These are phyloP conservation scores for Diplodus sargus DNA, from an alignment of 2,797 vertebrate genomes.

Conservation along the genomic window DNA sequence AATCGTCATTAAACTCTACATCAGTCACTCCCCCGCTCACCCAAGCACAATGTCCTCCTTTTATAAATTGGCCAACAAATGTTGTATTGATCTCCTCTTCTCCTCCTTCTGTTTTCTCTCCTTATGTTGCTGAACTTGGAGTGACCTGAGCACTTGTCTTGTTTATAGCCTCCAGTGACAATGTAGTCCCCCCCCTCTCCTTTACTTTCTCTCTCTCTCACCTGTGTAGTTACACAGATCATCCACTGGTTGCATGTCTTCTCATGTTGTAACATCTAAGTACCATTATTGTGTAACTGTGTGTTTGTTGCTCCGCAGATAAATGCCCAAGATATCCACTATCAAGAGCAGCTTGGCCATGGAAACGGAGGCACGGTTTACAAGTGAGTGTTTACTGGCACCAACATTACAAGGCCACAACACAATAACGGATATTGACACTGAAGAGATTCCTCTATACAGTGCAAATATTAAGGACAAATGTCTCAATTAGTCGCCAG, in stretches of 20 bases:
- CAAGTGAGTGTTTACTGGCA: constrained; percentile 88
- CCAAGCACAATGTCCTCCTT: constrained; percentile 86
- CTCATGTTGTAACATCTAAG: constrained; percentile 36
- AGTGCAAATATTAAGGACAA: constrained; percentile 19
- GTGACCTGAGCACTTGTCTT: constrained; percentile 90
- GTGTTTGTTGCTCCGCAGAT: constrained; percentile 86
- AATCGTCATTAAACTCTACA: constrained; percentile 94
- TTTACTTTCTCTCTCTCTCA: constrained; percentile 73
- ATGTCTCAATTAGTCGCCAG: background rate
- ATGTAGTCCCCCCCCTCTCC: constrained; percentile 74
- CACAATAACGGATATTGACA: constrained; percentile 20
- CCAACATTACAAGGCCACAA: constrained; percentile 17
- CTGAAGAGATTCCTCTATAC: background rate
- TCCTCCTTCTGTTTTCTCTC: constrained; percentile 56
- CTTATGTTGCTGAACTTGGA: constrained; percentile 91
- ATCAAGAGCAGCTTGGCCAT: constrained; percentile 97
- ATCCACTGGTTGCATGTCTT: constrained; percentile 55
- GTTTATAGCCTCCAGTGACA: constrained; percentile 91
- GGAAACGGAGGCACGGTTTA: constrained; percentile 98
- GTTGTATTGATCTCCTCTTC: constrained; percentile 92
- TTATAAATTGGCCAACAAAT: constrained; percentile 97
- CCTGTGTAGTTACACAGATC: constrained; percentile 67
- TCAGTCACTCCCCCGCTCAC: constrained; percentile 88
- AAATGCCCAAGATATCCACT: constrained; percentile 98
- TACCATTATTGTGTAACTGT: constrained; percentile 32